Evolutionary conservation across 2,888 invertebrate species (phyloP), one percentile per base, ranked within the genome.

Genomic region (Alloplasta piceator): DNA sequence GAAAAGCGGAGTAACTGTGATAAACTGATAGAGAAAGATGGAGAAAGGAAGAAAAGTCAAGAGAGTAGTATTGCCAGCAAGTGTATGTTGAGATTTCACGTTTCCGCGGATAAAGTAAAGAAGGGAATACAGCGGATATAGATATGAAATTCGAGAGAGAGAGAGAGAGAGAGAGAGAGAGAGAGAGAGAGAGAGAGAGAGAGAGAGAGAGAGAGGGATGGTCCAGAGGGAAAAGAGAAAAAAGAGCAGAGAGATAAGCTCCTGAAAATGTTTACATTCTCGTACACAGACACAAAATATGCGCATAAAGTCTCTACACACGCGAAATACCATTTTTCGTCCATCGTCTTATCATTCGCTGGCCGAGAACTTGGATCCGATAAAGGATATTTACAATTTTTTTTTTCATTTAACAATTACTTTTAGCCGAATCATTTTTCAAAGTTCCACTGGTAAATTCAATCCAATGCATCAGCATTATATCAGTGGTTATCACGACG

Each of bases 201-300:
- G n/a, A 50, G 14, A 46, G 60, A 10, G 26, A 9, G 10, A 50
- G 38, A n/a, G 16, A 9, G 5, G 43, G 60, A 61, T 16, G 36
- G 43, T 60, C 60, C 10, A 60, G 43, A 74, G 58, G 46, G 16
- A 46, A 43, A 63, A 56, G 14, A n/a, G 50, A 12, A 52, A 68
- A 41, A 26, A 50, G 56, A 46, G 43, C 50, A 43, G 63, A 55
- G 55, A 71, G 43, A 77, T 67, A 71, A 77, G 70, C 64, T 70
- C 52, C 63, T 56, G 12, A 46, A 46, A 55, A 50, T 39, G 16
- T 71, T 50, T 50, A 60, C 16, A 39, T 14, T 39, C 26, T 63
- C 64, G 46, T 38, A 56, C 38, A 58, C 14, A n/a, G 0, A 38
- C n/a, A 3, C n/a, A 58, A 38, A n/a, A 58, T 36, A 26, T 36